A percentile compares a stretch with the other conserved stretches of the same genome.
These are phyloP conservation scores for Melanogrammus aeglefinus DNA, from an alignment of 2,797 vertebrate genomes.

Conservation along the genomic window DNA sequence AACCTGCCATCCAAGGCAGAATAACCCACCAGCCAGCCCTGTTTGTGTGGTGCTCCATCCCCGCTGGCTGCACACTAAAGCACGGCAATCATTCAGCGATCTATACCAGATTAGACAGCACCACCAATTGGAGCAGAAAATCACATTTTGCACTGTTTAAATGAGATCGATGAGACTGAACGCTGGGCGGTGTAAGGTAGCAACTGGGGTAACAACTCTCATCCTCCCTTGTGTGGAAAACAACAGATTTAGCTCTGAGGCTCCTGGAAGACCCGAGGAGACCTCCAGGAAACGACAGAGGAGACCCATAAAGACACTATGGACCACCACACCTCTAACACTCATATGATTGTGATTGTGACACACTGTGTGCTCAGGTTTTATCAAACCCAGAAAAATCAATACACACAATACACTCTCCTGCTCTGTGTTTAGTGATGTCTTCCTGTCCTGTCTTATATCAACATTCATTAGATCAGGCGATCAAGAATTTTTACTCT, in stretches of 20 bases:
- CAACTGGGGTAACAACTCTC: conserved; percentile 23
- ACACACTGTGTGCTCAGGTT: neutral
- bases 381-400: neutral
- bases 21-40: neutral
- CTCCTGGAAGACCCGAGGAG: neutral
- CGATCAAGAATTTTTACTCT: no score
- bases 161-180: conserved; percentile 49
- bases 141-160: conserved; percentile 60
- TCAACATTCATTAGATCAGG: no score
- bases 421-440: neutral
- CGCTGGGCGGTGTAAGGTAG: conserved; percentile 10
- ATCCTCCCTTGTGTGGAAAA: conserved; percentile 36
- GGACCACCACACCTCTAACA: neutral
- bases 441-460: no score
- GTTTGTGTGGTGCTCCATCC: conserved; percentile 15
- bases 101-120: conserved; percentile 65
- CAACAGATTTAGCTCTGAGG: conserved; percentile 31
- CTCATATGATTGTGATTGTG: neutral
- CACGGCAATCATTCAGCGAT: conserved; percentile 45
- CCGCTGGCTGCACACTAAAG: conserved; percentile 34
- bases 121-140: conserved; percentile 59
- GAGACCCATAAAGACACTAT: neutral
- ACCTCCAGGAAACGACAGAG: neutral
- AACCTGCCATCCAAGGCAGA: neutral
- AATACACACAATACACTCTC: neutral